These are phyloP conservation scores for Pardalotus punctatus DNA, from an alignment of 2,113 vertebrate genomes.

Conservation along the genomic window DNA sequence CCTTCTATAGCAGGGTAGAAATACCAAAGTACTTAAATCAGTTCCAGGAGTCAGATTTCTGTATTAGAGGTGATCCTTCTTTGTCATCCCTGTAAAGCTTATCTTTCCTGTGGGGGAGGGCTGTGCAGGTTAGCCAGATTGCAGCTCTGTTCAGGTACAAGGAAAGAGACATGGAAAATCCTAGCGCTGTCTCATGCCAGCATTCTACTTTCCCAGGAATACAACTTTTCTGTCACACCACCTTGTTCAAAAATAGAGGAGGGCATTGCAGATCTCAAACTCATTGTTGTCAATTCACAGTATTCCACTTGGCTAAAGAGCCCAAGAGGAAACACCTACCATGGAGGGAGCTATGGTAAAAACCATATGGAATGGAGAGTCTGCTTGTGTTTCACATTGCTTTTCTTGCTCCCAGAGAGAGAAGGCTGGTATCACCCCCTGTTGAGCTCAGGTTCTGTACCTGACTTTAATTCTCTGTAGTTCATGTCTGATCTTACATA, in stretches of 20 bases:
- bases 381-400: not conserved
- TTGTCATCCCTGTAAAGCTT: not conserved
- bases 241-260: not conserved
- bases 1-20: not conserved
- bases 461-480: not conserved
- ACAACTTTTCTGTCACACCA: not conserved
- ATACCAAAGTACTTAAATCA: not conserved
- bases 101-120: not conserved
- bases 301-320: not conserved
- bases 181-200: not conserved
- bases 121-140: not conserved
- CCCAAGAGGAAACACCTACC: not conserved
- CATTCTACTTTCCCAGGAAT: not conserved
- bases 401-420: not conserved
- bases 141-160: not conserved
- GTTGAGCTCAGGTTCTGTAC: not conserved
- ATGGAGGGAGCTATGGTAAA: not conserved
- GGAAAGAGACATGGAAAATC: not conserved
- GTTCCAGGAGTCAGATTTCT: not conserved
- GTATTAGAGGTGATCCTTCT: rapidly evolving
- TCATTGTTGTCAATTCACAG: not conserved
- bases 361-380: rapidly evolving
- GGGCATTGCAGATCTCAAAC: not conserved
- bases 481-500: not conserved
- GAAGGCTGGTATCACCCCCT: not conserved